Evolutionary conservation across 2,797 vertebrate genomes (phyloP).

Genomic region (Salarias fasciatus): DNA sequence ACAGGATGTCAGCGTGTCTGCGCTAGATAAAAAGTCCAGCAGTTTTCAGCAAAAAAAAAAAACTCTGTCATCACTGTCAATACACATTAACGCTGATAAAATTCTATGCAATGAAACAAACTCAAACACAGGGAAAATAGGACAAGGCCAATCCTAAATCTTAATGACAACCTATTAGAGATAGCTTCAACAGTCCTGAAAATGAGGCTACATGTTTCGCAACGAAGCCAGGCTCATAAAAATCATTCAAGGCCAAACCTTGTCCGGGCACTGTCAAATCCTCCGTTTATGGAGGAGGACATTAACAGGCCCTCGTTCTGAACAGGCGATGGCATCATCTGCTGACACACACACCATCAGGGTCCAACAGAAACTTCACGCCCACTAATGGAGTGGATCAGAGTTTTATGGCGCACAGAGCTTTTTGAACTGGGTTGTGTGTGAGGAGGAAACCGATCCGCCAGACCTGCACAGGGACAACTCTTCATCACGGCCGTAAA

Average conservation of each 20-base stretch:
- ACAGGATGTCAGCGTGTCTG: too few species aligned
- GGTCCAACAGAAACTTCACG: conserved; percentile 51
- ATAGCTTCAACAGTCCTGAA: conserved; percentile 57
- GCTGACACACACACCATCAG: conserved; percentile 18
- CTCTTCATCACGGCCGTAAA: conserved; percentile 76
- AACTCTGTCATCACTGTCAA: not conserved
- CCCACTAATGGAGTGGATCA: conserved; percentile 69
- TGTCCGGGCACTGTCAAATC: conserved; percentile 47
- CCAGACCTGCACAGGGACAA: conserved; percentile 59
- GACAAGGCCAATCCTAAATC: conserved; percentile 40
- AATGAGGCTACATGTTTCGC: conserved; percentile 55
- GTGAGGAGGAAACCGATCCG: conserved; percentile 78
- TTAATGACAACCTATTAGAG: conserved; percentile 48
- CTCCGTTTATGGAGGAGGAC: conserved; percentile 48
- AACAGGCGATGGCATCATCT: conserved; percentile 21
- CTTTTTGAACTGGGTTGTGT: conserved; percentile 62
- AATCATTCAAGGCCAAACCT: conserved; percentile 46
- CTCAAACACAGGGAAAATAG: conserved; percentile 32
- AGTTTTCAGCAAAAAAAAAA: too few species aligned
- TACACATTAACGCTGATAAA: conserved; percentile 17
- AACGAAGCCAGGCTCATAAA: conserved; percentile 47
- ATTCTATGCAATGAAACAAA: conserved; percentile 15
- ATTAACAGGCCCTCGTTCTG: conserved; percentile 49
- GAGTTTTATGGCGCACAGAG: conserved; percentile 75
- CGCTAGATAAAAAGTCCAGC: too few species aligned